Evolutionary conservation across 2,888 invertebrate genomes (phyloP), one percentile per base, ranked within the genome.

Genomic region (Deilephila porcellus): DNA sequence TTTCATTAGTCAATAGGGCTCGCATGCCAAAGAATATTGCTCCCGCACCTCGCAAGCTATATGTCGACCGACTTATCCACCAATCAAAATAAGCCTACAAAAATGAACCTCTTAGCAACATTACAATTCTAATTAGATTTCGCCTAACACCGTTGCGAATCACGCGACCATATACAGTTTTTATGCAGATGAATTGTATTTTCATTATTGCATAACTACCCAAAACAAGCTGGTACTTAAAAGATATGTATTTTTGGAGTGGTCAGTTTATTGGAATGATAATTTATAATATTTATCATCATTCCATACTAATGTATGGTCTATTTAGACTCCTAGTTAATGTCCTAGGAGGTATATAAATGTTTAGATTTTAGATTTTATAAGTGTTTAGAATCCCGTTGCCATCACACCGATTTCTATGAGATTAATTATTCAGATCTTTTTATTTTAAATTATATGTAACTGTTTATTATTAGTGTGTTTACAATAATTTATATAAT

Each of bases 171-270:
- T 45, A 45, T 45, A 3, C 45, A 45, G 45, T 45, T 45, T 45
- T 14, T 45, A 45, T 45, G 45, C 45, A 45, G 45, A 45, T 45
- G 45, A 45, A 45, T 3, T 14, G 11, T 45, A 45, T 45, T 45
- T 45, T 45, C 45, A 45, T 14, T 11, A 45, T 45, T 45, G 14
- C 45, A n/a, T 56, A 25, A 25, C 25, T n/a, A n/a, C 5, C 14
- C 6, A n/a, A n/a, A 8, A 20, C 45, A 11, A 45, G 25, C 25
- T 52, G 67, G 67, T 52, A 29, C 45, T 14, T n/a, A 63, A 7
- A 56, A 52, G 45, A 52, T 11, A 52, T 45, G 45, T 67, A 67
- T 67, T 67, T 67, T 67, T 67, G 67, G 67, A 67, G 14, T 52
- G 67, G 7, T 5, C 67, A 6, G 6, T 67, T 67, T 67, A 52